Percentiles rank a stretch among this genome's conserved stretches.
Evolutionary conservation across 2,797 vertebrate species (phyloP).

Genomic region (Eulemur albifrons): DNA sequence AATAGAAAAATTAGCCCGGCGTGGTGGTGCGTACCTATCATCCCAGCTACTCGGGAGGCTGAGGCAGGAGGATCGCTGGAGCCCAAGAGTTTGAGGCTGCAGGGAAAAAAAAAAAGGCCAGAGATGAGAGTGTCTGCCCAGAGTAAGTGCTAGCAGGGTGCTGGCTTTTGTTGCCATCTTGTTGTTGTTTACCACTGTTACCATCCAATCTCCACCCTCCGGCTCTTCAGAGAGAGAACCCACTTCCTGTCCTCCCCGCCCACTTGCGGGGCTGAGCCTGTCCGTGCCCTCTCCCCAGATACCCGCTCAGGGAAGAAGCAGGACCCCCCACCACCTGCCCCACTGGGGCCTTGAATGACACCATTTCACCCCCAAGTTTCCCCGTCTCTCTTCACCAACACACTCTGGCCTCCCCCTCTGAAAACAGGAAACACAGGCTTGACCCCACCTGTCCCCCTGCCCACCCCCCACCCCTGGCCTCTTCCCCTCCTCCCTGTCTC

Average conservation of each 20-base stretch:
- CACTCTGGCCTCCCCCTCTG: neutral
- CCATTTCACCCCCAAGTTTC: neutral
- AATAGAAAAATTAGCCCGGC: neutral
- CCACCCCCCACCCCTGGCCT: neutral
- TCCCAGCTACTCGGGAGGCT: neutral
- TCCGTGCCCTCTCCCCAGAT: neutral
- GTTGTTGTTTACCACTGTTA: neutral
- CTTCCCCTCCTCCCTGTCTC: neutral
- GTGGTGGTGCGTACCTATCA: accelerated
- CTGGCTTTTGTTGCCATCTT: neutral
- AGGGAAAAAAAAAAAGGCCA: neutral
- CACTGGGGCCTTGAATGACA: too few relatives aligned
- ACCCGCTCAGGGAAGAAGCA: neutral
- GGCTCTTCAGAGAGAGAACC: neutral
- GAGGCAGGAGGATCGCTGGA: neutral
- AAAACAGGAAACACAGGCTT: conserved; percentile 9
- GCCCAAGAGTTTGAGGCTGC: neutral
- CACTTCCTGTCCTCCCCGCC: neutral
- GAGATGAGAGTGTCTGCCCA: neutral
- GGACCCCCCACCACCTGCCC: neutral
- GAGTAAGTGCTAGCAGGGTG: too few relatives aligned
- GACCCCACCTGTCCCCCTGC: neutral
- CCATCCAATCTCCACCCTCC: neutral
- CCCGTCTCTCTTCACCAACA: neutral
- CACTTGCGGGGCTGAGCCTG: neutral